Conservation (phyloP, 2,888 invertebrate genomes). For the Aproaerema taeniolella region DNA sequence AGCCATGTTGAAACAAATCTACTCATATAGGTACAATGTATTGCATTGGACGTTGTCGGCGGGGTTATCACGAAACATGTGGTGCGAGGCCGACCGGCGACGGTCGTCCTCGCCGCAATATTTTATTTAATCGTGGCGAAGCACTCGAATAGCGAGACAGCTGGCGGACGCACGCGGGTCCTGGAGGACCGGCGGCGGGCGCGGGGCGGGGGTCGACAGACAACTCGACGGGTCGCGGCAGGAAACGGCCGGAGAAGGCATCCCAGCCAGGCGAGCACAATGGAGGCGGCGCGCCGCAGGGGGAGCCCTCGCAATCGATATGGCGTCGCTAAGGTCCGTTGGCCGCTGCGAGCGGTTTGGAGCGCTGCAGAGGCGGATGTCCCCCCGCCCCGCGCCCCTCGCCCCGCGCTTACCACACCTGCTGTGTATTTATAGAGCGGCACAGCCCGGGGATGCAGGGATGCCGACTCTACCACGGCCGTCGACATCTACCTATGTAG, state of each 20-base stretch:
- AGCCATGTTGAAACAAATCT: too few species aligned
- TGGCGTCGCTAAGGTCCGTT: slow-evolving; percentile 77
- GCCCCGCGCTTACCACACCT: slow-evolving; percentile 64
- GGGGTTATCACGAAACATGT: slow-evolving; percentile 3
- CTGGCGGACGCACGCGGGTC: slow-evolving; percentile 61
- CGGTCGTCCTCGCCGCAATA: slow-evolving; percentile 1
- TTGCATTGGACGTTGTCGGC: too few species aligned
- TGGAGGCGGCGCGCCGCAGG: slow-evolving; percentile 73
- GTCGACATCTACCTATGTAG: slow-evolving; percentile 47
- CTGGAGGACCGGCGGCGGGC: slow-evolving; percentile 38
- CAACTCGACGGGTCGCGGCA: slow-evolving; percentile 67
- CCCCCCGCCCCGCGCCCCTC: slow-evolving; percentile 48
- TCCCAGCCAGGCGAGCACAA: slow-evolving; percentile 70
- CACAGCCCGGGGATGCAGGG: slow-evolving; percentile 66
- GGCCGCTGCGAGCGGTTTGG: slow-evolving; percentile 72
- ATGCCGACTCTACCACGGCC: slow-evolving; percentile 56
- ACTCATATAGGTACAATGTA: too few species aligned
- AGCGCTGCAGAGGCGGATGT: slow-evolving; percentile 74
- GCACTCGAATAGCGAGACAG: slow-evolving; percentile 45
- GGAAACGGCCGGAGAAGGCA: slow-evolving; percentile 73
- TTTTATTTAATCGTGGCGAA: slow-evolving; percentile 20
- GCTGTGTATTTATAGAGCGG: slow-evolving; percentile 75
- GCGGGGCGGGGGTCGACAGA: slow-evolving; percentile 37
- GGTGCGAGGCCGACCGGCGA: slow-evolving; percentile 2
- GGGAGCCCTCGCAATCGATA: slow-evolving; percentile 78